A percentile compares a stretch with the other conserved stretches of the same genome.
phyloP scores from a whole-genome alignment of 1,140 invertebrate species.

The Drosophila bipectinata region DNA sequence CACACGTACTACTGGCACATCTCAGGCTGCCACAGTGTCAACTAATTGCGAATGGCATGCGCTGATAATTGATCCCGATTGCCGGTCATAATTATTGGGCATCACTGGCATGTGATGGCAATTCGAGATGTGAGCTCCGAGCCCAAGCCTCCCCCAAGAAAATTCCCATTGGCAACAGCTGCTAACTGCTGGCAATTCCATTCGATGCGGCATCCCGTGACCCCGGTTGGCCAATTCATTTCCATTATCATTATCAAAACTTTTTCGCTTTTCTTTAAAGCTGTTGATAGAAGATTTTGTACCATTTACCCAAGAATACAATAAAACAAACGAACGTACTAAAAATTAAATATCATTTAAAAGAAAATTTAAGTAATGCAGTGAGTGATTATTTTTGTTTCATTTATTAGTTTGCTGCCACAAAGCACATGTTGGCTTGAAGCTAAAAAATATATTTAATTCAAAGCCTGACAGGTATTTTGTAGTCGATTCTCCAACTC shows the following conservation, averaged over 20 bases:
- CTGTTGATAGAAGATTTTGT: conserved; percentile 34
- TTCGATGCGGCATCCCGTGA: conserved; percentile 8
- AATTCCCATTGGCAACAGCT: conserved; percentile 55
- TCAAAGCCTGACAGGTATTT: conserved; percentile 19
- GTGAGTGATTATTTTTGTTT: too few species aligned
- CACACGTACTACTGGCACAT: conserved; percentile 18
- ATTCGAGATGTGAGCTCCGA: conserved; percentile 19
- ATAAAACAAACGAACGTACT: not conserved
- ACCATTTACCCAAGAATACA: not conserved
- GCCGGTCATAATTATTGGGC: conserved; percentile 58
- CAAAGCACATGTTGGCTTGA: too few species aligned
- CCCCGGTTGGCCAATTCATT: conserved; percentile 65
- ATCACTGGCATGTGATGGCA: conserved; percentile 41
- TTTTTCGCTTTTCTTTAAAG: conserved; percentile 56
- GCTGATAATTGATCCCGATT: conserved; percentile 60
- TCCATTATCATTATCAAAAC: conserved; percentile 81
- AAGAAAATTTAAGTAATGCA: too few species aligned
- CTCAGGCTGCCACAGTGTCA: conserved; percentile 49
- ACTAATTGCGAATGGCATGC: conserved; percentile 60
- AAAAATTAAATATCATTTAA: not conserved
- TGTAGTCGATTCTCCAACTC: conserved; percentile 16
- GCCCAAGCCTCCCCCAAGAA: conserved; percentile 7
- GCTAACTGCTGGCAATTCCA: conserved; percentile 65
- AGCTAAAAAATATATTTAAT: not conserved
- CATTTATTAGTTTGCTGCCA: too few species aligned